Evolutionary conservation across 2,888 invertebrate species (phyloP).

Genomic region (Nemotelus nigrinus): DNA sequence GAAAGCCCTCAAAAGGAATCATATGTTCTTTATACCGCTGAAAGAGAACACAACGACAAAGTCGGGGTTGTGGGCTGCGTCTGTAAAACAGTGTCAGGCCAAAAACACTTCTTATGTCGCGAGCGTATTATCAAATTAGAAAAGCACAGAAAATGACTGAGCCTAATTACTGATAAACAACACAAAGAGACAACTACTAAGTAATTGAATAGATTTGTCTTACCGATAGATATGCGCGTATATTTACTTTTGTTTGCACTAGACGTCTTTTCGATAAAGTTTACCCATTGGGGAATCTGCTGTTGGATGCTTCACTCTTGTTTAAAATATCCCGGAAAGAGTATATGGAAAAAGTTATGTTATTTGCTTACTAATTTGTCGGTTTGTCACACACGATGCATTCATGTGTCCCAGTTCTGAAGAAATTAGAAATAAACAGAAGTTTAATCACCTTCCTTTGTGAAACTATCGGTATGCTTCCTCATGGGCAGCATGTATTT

Average conservation of each 20-base stretch:
- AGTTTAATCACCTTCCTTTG: too few species aligned
- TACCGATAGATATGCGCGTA: conserved; percentile 26
- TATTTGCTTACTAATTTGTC: too few species aligned
- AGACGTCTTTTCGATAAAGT: conserved; percentile 25
- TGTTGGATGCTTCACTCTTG: too few species aligned
- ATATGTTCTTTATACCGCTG: not conserved
- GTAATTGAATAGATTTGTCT: conserved; percentile 47
- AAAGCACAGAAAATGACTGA: conserved; percentile 46
- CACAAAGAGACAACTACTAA: conserved; percentile 35
- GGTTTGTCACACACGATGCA: too few species aligned
- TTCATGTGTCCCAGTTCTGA: too few species aligned
- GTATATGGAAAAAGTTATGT: too few species aligned
- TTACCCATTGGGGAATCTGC: conserved; percentile 1
- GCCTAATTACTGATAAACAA: conserved; percentile 47
- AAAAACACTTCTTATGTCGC: conserved; percentile 45
- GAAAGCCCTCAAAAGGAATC: conserved; percentile 17
- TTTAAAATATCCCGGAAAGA: too few species aligned
- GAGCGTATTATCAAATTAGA: conserved; percentile 46
- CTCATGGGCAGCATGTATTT: not conserved
- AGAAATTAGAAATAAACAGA: too few species aligned
- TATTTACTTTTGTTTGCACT: conserved; percentile 35
- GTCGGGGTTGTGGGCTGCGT: conserved; percentile 28
- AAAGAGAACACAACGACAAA: conserved; percentile 20
- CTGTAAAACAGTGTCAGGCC: conserved; percentile 40
- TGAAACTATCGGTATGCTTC: not conserved